These are phyloP conservation scores for Stomorhina lunata DNA, from an alignment of 2,888 invertebrate genomes.

Conservation along the genomic window DNA sequence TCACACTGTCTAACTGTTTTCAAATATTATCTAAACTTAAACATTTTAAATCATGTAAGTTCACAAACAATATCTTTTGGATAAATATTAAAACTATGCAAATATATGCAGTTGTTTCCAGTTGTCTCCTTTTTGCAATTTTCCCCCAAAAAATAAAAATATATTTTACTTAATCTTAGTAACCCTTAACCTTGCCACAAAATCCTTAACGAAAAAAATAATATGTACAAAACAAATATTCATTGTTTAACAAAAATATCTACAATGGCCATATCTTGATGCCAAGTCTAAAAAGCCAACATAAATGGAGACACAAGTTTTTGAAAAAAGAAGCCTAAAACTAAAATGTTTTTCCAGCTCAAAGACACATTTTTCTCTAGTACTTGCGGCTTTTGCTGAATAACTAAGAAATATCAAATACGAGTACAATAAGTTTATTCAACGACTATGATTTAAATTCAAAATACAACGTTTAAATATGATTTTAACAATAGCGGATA, in stretches of 20 bases:
- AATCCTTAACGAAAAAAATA: not conserved
- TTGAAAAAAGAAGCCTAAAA: not conserved
- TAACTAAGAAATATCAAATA: not conserved
- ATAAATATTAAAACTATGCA: slow-evolving; percentile 27
- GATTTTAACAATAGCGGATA: not conserved
- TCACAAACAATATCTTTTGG: not conserved
- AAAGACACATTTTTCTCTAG: not conserved
- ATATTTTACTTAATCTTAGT: too few relatives aligned
- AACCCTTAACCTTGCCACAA: slow-evolving; percentile 56
- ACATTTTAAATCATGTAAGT: not conserved
- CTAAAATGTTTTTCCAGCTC: not conserved
- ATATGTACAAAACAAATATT: not conserved
- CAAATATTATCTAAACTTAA: not conserved
- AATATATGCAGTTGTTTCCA: slow-evolving; percentile 5
- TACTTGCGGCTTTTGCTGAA: not conserved
- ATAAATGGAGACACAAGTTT: slow-evolving; percentile 22
- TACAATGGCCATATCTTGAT: slow-evolving; percentile 44
- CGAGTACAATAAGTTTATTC: not conserved
- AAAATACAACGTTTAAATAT: slow-evolving; percentile 15
- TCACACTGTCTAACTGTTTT: not conserved
- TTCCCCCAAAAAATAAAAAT: not conserved
- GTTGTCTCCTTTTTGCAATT: not conserved
- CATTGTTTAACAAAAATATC: slow-evolving; percentile 48
- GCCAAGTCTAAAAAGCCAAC: not conserved
- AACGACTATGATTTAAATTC: slow-evolving; percentile 6